Conservation (phyloP, 2,113 vertebrate species). For the Eudyptes chrysolophus region DNA sequence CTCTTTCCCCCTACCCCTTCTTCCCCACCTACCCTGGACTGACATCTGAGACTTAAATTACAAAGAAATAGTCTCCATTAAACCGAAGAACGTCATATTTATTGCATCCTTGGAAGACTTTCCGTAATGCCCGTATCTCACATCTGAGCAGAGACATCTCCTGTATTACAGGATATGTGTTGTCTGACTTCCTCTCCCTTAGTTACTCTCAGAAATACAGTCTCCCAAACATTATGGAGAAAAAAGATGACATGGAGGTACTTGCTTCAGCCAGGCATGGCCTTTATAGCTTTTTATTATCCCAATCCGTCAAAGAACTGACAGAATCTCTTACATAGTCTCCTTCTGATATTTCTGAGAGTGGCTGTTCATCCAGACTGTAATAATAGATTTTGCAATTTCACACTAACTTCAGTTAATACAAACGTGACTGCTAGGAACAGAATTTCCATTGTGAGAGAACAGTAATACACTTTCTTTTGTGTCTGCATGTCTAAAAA, state of each 20-base stretch:
- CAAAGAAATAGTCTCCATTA: background rate
- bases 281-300: background rate
- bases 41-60: background rate
- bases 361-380: background rate
- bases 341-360: background rate
- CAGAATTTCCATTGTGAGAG: background rate
- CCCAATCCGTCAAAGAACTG: background rate
- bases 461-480: background rate
- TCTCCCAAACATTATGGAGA: background rate
- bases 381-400: background rate
- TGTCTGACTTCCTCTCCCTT: background rate
- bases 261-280: background rate
- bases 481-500: background rate
- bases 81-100: background rate
- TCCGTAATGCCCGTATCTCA: background rate
- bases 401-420: background rate
- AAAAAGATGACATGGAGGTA: background rate
- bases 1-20: background rate
- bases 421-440: background rate
- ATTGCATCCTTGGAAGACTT: background rate
- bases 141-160: background rate
- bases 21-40: accelerated
- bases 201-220: background rate
- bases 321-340: background rate
- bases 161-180: background rate